Conservation (phyloP, 1,140 invertebrate genomes). For the Ips nitidus region DNA sequence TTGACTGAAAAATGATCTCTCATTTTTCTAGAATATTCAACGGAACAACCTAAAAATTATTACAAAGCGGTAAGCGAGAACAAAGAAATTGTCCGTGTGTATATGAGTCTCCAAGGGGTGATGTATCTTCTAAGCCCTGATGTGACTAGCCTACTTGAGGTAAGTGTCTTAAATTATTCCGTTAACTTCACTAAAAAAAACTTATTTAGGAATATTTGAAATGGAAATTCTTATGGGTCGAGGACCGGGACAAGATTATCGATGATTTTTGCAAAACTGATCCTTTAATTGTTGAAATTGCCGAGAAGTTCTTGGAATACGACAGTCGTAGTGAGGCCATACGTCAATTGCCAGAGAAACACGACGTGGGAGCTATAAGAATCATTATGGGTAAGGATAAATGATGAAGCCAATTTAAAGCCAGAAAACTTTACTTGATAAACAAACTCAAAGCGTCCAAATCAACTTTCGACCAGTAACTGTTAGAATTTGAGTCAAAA, state of each 20-base stretch:
- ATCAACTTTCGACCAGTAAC: too few relatives aligned
- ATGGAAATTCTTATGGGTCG: conserved; percentile 70
- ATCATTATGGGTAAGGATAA: conserved; percentile 62
- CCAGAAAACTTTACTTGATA: too few relatives aligned
- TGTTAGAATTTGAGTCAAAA: not conserved
- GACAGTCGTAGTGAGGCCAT: conserved; percentile 67
- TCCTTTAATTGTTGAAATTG: conserved; percentile 71
- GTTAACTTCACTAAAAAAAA: not conserved
- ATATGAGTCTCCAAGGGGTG: conserved; percentile 70
- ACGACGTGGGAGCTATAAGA: conserved; percentile 68
- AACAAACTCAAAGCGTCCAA: too few relatives aligned
- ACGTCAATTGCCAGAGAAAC: conserved; percentile 60
- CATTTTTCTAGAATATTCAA: not conserved
- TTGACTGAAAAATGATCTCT: not conserved
- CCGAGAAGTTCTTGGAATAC: conserved; percentile 71
- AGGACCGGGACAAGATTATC: conserved; percentile 66
- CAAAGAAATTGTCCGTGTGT: conserved; percentile 73
- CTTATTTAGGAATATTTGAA: conserved; percentile 55
- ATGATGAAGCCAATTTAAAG: not conserved
- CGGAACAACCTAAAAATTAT: conserved; percentile 57
- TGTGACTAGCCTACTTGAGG: conserved; percentile 58
- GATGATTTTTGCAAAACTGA: conserved; percentile 69
- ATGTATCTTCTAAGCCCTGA: conserved; percentile 66
- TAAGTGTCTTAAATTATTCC: conserved; percentile 35
- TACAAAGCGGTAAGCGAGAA: conserved; percentile 75